Evolutionary conservation across 2,113 vertebrate genomes (phyloP).

Genomic region (Tyto alba): DNA sequence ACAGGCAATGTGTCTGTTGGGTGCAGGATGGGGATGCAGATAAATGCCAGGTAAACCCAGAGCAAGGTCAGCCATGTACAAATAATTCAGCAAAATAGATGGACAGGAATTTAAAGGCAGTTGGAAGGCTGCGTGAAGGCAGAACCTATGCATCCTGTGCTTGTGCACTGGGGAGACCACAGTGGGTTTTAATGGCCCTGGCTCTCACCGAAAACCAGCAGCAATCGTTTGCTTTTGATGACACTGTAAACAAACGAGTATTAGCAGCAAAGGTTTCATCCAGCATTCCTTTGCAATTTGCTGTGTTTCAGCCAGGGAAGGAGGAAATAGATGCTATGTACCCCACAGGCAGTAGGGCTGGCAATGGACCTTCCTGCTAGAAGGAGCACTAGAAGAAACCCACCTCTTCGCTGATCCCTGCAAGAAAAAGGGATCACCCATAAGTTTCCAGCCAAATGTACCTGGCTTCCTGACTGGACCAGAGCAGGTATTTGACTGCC

Average conservation of each 20-base stretch:
- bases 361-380: background rate
- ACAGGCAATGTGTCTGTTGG: background rate
- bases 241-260: background rate
- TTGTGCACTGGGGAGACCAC: background rate
- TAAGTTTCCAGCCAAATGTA: background rate
- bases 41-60: background rate
- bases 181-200: background rate
- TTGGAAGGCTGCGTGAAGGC: background rate
- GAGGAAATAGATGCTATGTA: background rate
- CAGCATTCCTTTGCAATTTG: background rate
- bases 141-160: background rate
- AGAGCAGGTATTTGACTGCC: background rate
- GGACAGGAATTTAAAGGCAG: background rate
- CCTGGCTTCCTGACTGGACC: background rate
- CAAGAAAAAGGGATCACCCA: background rate
- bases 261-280: background rate
- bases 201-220: background rate
- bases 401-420: background rate
- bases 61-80: background rate
- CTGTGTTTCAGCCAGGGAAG: background rate
- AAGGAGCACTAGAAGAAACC: background rate
- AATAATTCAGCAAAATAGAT: background rate
- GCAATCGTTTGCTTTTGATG: background rate
- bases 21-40: background rate
- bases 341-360: background rate